These are phyloP conservation scores for Pteropus alecto DNA, from an alignment of 2,113 vertebrate species.

Conservation along the genomic window DNA sequence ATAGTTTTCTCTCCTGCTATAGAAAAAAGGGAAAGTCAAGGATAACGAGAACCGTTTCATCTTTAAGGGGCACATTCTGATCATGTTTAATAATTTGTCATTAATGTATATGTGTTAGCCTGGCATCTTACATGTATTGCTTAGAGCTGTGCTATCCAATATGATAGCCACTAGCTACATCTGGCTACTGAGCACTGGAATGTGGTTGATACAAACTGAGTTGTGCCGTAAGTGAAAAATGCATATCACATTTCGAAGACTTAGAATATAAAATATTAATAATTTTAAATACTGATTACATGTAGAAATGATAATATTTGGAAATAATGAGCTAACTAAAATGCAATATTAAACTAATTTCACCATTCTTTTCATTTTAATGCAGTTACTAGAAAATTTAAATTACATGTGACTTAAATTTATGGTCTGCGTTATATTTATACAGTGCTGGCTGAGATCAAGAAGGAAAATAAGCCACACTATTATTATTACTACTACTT, in stretches of 20 bases:
- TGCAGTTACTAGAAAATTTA: conserved; percentile 6
- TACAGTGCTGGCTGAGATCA: neutral
- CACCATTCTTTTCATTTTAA: neutral
- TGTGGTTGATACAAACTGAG: neutral
- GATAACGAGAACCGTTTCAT: neutral
- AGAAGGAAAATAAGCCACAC: neutral
- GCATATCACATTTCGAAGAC: neutral
- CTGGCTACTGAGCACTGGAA: neutral
- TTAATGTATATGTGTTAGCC: neutral
- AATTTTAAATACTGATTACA: neutral
- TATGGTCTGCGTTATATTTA: neutral
- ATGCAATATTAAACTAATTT: neutral
- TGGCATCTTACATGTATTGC: neutral
- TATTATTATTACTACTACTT: neutral
- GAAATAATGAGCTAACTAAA: neutral
- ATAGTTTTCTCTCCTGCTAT: neutral
- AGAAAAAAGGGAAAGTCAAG: neutral
- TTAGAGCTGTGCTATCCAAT: neutral
- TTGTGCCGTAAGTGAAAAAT: neutral
- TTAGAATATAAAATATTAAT: neutral
- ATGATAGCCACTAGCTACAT: neutral
- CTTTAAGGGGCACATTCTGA: neutral
- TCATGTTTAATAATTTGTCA: neutral
- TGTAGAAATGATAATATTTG: neutral
- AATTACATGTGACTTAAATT: neutral